Evolutionary conservation across 1,140 invertebrate genomes (phyloP).

Genomic region (Drosophila truncata): DNA sequence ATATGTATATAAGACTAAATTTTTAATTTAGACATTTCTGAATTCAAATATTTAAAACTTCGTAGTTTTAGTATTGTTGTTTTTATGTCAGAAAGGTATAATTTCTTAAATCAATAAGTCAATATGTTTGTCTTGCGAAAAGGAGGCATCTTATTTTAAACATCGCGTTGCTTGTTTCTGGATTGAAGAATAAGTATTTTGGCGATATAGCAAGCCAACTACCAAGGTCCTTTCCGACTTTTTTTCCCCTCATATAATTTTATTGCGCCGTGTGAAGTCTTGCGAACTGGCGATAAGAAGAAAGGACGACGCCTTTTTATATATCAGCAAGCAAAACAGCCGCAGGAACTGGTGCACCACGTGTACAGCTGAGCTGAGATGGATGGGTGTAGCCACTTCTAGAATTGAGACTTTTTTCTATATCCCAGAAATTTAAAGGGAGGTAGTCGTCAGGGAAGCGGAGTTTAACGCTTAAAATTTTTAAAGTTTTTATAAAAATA

Average conservation of each 20-base stretch:
- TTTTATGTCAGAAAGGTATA: no score
- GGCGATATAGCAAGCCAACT: constrained; percentile 21
- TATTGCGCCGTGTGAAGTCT: constrained; percentile 67
- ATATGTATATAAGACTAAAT: no score
- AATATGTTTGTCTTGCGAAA: no score
- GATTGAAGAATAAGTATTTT: constrained; percentile 9
- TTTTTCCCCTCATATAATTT: constrained; percentile 21
- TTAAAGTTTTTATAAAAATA: not conserved
- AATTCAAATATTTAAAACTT: no score
- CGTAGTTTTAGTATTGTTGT: no score
- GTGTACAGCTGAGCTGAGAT: constrained; percentile 11
- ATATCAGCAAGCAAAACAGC: constrained; percentile 34
- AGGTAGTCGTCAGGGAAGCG: constrained; percentile 1
- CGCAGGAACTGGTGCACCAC: constrained; percentile 34
- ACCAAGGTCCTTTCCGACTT: not conserved
- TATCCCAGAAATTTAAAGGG: constrained; percentile 7
- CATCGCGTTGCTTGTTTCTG: not conserved
- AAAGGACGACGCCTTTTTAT: constrained; percentile 44
- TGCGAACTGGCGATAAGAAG: constrained; percentile 67
- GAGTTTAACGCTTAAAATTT: not conserved
- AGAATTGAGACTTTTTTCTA: constrained; percentile 17
- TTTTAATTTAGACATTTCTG: no score
- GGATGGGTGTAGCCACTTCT: constrained; percentile 17
- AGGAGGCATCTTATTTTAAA: constrained; percentile 9
- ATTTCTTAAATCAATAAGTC: no score